Evolutionary conservation across 1,140 invertebrate species (phyloP).

Genomic region (Phenacoccus solenopsis): DNA sequence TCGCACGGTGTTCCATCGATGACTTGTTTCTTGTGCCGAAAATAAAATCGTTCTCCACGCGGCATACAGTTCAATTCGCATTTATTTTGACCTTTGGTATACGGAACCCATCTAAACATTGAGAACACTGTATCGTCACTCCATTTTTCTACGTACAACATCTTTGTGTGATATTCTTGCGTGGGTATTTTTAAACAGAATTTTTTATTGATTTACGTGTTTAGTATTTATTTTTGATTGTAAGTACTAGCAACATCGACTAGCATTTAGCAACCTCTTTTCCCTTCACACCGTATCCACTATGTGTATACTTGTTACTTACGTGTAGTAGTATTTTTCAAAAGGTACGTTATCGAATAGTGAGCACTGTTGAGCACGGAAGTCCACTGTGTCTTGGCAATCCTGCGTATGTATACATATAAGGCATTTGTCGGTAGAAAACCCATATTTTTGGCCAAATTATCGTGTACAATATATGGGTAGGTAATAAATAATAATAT

Average conservation of each 20-base stretch:
- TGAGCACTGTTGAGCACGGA: conserved; percentile 73
- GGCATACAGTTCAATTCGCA: conserved; percentile 96
- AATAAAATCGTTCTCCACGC: conserved; percentile 80
- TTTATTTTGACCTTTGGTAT: conserved; percentile 69
- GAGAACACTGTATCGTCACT: too few relatives aligned
- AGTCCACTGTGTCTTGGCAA: conserved; percentile 64
- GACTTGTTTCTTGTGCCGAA: conserved; percentile 68
- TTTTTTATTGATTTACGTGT: too few relatives aligned
- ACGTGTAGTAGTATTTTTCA: conserved; percentile 62
- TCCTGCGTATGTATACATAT: conserved; percentile 37
- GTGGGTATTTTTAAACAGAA: too few relatives aligned
- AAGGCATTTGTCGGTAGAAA: neutral
- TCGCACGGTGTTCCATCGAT: conserved; percentile 82
- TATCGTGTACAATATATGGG: neutral
- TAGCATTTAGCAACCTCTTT: too few relatives aligned
- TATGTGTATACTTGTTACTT: too few relatives aligned
- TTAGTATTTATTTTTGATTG: too few relatives aligned
- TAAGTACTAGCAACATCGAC: too few relatives aligned
- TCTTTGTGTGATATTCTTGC: too few relatives aligned
- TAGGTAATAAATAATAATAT: neutral
- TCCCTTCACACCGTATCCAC: too few relatives aligned
- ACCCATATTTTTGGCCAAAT: neutral
- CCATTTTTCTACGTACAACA: too few relatives aligned
- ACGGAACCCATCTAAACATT: conserved; percentile 64
- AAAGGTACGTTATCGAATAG: conserved; percentile 60